Percentiles rank a stretch among this genome's conserved stretches.
phyloP scores from a whole-genome alignment of 2,888 invertebrate genomes.

The Platerodrilus igneus region DNA sequence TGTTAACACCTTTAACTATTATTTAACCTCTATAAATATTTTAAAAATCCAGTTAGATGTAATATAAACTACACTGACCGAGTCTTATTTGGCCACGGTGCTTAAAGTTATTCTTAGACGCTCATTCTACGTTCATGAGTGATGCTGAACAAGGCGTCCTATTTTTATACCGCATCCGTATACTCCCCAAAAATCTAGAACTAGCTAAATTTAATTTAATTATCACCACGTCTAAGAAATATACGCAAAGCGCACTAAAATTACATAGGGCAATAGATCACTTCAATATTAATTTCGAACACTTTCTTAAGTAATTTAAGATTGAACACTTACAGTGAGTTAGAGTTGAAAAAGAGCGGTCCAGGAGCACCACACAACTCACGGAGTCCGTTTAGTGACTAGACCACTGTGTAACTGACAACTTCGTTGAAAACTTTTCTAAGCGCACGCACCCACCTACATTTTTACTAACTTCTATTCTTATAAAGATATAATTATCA shows the following conservation, averaged over 20 bases:
- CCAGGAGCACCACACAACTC: constrained; percentile 50
- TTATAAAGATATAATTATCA: constrained; percentile 15
- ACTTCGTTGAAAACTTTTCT: constrained; percentile 24
- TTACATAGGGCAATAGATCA: too few species aligned
- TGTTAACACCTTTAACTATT: too few species aligned
- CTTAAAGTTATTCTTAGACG: constrained; percentile 30
- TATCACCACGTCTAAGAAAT: too few species aligned
- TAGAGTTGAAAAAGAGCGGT: constrained; percentile 44
- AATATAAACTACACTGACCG: constrained; percentile 15
- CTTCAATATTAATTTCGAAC: too few species aligned
- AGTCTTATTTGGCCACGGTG: constrained; percentile 34
- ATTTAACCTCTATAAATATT: too few species aligned
- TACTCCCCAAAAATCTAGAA: too few species aligned
- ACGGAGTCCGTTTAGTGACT: constrained; percentile 50
- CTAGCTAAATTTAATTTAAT: too few species aligned
- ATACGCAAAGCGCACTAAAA: too few species aligned
- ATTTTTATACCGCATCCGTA: too few species aligned
- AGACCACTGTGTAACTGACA: constrained; percentile 25
- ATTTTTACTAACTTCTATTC: constrained; percentile 14
- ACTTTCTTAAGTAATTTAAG: too few species aligned
- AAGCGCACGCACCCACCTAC: constrained; percentile 31
- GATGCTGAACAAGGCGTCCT: too few species aligned
- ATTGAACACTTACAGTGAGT: constrained; percentile 41
- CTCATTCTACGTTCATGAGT: constrained; percentile 9
- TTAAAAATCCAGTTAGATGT: too few species aligned